Evolutionary conservation across 2,113 vertebrate species (phyloP).

Genomic region (Scalopus aquaticus): DNA sequence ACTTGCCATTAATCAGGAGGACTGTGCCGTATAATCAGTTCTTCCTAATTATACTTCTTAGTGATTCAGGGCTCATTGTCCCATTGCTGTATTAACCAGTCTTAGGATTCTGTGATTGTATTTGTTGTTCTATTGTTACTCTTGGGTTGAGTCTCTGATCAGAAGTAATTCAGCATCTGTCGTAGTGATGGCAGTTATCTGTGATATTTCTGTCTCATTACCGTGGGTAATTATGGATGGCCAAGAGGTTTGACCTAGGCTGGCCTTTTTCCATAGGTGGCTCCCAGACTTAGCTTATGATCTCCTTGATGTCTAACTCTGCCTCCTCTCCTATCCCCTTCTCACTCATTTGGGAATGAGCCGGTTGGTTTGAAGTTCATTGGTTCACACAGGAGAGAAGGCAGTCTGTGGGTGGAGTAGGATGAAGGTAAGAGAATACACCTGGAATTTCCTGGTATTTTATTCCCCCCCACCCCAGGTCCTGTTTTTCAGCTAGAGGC

Average conservation of each 20-base stretch:
- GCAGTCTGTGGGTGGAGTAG: constrained; percentile 2
- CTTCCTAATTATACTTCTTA: constrained; percentile 26
- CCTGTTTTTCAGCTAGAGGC: constrained; percentile 32
- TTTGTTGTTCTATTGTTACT: constrained; percentile 1
- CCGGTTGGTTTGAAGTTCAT: constrained; percentile 5
- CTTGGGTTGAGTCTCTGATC: background rate
- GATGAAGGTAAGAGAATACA: constrained; percentile 45
- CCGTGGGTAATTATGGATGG: background rate
- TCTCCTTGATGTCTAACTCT: background rate
- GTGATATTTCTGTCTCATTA: background rate
- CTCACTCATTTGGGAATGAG: constrained; percentile 46
- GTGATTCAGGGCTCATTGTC: background rate
- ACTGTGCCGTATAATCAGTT: background rate
- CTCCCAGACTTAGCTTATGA: background rate
- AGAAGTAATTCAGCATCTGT: background rate
- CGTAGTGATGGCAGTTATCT: background rate
- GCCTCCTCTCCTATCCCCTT: background rate
- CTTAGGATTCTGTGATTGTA: background rate
- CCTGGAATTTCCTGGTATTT: constrained; percentile 54
- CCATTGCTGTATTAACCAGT: background rate
- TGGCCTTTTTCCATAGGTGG: background rate
- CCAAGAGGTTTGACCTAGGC: background rate
- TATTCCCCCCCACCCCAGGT: background rate
- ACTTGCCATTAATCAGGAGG: background rate
- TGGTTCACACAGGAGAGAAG: constrained; percentile 46